Conservation (phyloP, 1,140 invertebrate genomes). For the Zaprionus tsacasi region DNA sequence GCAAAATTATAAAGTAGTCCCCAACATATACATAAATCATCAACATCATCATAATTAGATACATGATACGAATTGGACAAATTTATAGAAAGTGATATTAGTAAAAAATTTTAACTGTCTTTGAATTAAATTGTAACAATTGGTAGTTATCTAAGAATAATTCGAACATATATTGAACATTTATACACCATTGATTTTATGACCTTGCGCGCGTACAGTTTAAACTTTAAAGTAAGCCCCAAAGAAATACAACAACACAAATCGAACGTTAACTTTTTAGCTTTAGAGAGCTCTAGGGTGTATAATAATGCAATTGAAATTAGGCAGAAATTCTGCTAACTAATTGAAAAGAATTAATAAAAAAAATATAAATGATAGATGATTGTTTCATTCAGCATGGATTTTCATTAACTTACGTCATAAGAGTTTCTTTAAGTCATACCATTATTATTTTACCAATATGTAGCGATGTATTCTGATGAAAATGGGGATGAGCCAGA, state of each 20-base stretch:
- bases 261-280: constrained; percentile 77
- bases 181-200: constrained; percentile 64
- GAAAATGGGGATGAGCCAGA: neutral
- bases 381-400: constrained; percentile 7
- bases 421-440: too few relatives aligned
- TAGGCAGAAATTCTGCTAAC: constrained; percentile 28
- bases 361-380: constrained; percentile 20
- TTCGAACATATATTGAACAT: constrained; percentile 48
- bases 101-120: constrained; percentile 77
- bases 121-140: constrained; percentile 72
- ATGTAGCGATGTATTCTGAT: neutral
- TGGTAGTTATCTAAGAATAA: constrained; percentile 66
- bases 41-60: constrained; percentile 47
- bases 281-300: constrained; percentile 70
- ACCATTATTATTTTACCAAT: too few relatives aligned
- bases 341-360: constrained; percentile 30
- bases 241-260: constrained; percentile 60
- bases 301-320: constrained; percentile 46
- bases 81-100: constrained; percentile 78
- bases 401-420: neutral
- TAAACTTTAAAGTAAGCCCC: constrained; percentile 15
- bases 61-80: constrained; percentile 71
- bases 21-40: constrained; percentile 35
- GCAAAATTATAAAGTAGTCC: neutral
- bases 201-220: constrained; percentile 27